These are phyloP conservation scores for Alectura lathami DNA, from an alignment of 2,113 vertebrate species.

Conservation along the genomic window DNA sequence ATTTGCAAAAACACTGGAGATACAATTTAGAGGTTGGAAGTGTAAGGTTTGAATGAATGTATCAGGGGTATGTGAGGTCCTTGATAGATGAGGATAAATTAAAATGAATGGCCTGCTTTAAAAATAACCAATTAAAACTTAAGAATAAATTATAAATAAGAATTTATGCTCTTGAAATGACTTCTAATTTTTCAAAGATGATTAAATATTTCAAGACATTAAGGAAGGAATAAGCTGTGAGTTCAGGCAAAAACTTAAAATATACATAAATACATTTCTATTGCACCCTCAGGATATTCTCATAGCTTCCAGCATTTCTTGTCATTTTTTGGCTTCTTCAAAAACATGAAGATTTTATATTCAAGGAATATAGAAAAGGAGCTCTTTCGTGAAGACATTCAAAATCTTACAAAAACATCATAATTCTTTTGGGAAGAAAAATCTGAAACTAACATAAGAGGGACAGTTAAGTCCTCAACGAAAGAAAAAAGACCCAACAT, in stretches of 20 bases:
- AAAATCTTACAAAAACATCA: background rate
- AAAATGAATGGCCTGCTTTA: background rate
- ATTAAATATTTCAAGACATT: background rate
- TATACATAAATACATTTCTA: background rate
- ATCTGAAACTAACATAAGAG: background rate
- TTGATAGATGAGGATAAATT: background rate
- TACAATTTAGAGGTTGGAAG: background rate
- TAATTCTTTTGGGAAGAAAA: background rate
- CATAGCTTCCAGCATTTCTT: background rate
- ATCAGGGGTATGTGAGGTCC: background rate
- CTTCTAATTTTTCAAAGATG: background rate
- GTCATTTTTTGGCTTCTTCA: background rate
- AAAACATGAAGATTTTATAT: background rate
- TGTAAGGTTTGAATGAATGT: background rate
- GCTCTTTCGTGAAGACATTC: background rate
- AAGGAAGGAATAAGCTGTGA: background rate
- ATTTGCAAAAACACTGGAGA: background rate
- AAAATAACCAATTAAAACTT: background rate
- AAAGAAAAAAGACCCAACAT: background rate
- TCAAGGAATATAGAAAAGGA: background rate
- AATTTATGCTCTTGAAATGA: background rate
- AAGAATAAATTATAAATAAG: conserved; percentile 6
- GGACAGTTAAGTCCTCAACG: background rate
- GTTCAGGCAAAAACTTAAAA: conserved; percentile 3
- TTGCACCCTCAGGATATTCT: background rate